Evolutionary conservation across 2,113 vertebrate genomes (phyloP).

Genomic region (Pseudorhombus dupliciocellatus): DNA sequence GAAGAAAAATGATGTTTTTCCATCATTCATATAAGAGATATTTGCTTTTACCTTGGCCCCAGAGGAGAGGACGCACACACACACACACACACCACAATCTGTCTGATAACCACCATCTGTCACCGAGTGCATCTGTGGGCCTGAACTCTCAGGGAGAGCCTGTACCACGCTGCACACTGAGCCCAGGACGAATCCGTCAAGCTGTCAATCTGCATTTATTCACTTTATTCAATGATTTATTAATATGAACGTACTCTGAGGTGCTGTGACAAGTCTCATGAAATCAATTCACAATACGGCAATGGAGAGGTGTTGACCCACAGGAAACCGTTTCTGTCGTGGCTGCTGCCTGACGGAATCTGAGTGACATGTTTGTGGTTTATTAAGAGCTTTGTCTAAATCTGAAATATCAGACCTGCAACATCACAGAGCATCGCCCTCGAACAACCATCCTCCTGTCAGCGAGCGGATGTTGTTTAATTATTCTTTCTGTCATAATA

Average conservation of each 20-base stretch:
- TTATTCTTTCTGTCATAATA: no score
- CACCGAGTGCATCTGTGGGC: constrained; percentile 43
- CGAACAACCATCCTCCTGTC: no score
- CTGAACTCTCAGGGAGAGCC: constrained; percentile 22
- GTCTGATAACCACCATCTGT: constrained; percentile 37
- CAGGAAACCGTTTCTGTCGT: no score
- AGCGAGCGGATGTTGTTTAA: no score
- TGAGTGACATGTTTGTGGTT: no score
- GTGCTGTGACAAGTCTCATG: background rate
- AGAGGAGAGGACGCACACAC: constrained; percentile 19
- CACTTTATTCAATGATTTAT: background rate
- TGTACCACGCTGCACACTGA: no score
- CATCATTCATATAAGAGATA: constrained; percentile 29
- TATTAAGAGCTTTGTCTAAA: no score
- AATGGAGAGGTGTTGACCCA: background rate
- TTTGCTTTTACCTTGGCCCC: constrained; percentile 59
- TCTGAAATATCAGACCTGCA: no score
- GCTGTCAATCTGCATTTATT: background rate
- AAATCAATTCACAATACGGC: background rate
- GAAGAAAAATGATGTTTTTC: constrained; percentile 36
- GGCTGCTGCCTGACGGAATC: no score
- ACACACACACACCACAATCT: constrained; percentile 16
- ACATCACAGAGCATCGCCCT: no score
- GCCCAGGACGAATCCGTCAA: constrained; percentile 7
- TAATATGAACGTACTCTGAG: background rate